Evolutionary conservation across 1,140 invertebrate genomes (phyloP).

Genomic region (Apis mellifera): DNA sequence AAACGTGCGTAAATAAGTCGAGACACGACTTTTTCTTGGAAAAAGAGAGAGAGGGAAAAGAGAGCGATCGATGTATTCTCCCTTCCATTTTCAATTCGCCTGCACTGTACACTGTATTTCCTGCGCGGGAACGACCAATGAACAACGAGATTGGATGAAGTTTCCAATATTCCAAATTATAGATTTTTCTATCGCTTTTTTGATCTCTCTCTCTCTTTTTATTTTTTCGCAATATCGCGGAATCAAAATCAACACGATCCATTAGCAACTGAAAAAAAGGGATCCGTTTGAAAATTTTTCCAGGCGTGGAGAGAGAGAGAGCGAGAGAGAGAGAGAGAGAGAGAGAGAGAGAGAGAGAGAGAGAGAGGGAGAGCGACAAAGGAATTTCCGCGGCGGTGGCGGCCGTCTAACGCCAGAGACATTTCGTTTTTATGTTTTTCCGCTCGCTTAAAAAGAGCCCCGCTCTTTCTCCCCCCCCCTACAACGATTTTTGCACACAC

Average conservation of each 20-base stretch:
- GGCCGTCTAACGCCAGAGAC: not conserved
- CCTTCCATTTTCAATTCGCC: not conserved
- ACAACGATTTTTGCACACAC: not conserved
- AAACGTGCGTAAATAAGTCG: not conserved
- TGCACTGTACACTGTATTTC: not conserved
- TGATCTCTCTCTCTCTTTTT: no score
- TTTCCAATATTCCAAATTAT: conserved; percentile 7
- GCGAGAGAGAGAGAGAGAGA: no score
- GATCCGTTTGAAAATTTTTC: not conserved
- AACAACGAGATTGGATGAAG: not conserved
- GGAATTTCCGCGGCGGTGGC: not conserved
- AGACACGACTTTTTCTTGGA: not conserved
- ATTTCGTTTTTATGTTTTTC: not conserved
- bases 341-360: no score
- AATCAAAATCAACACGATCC: not conserved
- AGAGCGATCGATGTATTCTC: conserved; percentile 14
- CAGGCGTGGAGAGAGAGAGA: no score
- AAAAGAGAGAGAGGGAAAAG: not conserved
- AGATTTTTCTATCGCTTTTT: not conserved
- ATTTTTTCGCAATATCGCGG: not conserved
- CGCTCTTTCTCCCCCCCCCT: not conserved
- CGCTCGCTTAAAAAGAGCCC: not conserved
- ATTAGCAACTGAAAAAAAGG: not conserved
- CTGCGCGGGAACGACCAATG: conserved; percentile 5
- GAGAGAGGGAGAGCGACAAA: not conserved